Evolutionary conservation across 2,797 vertebrate species (phyloP).

Genomic region (Rhynchotus rufescens): DNA sequence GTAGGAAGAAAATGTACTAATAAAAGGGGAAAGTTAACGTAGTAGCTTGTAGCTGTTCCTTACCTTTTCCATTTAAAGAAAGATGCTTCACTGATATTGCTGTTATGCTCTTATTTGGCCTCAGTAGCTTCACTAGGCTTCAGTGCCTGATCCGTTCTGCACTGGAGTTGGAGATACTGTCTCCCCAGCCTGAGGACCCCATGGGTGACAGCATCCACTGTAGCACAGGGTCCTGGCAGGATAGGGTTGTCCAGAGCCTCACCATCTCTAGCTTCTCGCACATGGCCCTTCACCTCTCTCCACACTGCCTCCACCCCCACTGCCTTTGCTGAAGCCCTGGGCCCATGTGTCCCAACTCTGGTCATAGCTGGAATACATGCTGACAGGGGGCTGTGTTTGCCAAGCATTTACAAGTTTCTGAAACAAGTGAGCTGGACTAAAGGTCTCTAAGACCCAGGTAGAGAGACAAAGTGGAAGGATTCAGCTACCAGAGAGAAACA

Average conservation of each 20-base stretch:
- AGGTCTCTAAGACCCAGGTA: neutral
- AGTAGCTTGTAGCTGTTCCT: conserved; percentile 20
- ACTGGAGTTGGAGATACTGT: neutral
- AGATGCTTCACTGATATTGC: neutral
- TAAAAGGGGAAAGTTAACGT: conserved; percentile 46
- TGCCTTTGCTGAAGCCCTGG: neutral
- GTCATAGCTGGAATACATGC: neutral
- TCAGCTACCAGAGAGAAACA: conserved; percentile 22
- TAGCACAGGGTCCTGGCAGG: neutral
- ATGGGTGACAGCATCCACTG: conserved; percentile 13
- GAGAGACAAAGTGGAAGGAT: neutral
- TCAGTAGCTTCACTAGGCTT: neutral
- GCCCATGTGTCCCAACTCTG: neutral
- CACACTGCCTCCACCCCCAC: neutral
- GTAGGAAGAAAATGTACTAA: conserved; percentile 34
- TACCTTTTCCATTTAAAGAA: neutral
- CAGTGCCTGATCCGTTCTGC: neutral
- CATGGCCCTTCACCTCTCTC: neutral
- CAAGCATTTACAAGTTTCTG: neutral
- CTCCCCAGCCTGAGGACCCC: neutral
- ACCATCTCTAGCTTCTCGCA: neutral
- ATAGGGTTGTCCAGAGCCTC: neutral
- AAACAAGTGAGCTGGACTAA: conserved; percentile 28
- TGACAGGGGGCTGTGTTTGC: neutral
- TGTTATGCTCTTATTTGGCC: neutral